These are phyloP conservation scores for Tiliacea aurago DNA, from an alignment of 2,888 invertebrate genomes.

Conservation along the genomic window DNA sequence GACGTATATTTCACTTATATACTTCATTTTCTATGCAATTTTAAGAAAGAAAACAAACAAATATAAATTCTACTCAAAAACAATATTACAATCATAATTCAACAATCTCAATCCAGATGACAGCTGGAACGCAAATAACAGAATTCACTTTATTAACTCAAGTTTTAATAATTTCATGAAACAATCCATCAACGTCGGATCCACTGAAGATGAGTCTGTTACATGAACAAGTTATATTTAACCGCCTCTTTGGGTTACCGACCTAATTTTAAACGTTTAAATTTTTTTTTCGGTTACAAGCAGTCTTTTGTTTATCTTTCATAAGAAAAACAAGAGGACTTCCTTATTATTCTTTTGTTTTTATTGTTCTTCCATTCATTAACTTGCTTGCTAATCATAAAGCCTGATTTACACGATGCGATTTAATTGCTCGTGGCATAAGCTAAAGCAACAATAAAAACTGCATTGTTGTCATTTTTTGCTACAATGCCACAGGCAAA, in stretches of 20 bases:
- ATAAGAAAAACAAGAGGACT: background rate
- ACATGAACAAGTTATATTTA: slow-evolving; percentile 66
- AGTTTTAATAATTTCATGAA: slow-evolving; percentile 61
- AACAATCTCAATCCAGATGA: slow-evolving; percentile 17
- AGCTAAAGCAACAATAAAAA: background rate
- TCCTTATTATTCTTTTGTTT: slow-evolving; percentile 1
- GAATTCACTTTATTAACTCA: slow-evolving; percentile 45
- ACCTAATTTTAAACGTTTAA: slow-evolving; percentile 56
- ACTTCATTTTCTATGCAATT: background rate
- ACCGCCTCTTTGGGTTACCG: slow-evolving; percentile 45
- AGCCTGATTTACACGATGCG: background rate
- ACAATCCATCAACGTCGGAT: slow-evolving; percentile 72
- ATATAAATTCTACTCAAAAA: background rate
- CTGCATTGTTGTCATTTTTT: background rate
- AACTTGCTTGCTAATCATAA: background rate
- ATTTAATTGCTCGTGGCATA: background rate
- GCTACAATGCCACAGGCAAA: background rate
- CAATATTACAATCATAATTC: slow-evolving; percentile 9
- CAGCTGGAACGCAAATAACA: slow-evolving; percentile 38
- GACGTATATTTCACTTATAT: no score
- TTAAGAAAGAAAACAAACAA: background rate
- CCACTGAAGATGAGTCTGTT: slow-evolving; percentile 57
- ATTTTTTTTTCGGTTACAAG: background rate
- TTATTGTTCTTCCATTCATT: background rate
- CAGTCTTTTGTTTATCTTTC: background rate